phyloP scores from a whole-genome alignment of 2,888 invertebrate species.

The Leptopilina syphax region DNA sequence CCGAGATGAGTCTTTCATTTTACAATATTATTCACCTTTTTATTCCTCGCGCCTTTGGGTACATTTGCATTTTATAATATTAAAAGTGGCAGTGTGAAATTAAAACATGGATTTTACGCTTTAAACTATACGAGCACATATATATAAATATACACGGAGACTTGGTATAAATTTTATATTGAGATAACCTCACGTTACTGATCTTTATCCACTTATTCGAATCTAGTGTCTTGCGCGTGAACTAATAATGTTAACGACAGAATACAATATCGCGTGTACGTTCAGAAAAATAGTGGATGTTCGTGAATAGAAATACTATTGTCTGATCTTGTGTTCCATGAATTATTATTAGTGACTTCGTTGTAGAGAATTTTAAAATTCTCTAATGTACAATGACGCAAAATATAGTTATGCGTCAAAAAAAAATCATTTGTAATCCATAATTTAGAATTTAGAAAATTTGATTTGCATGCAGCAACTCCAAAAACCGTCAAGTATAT shows the following conservation, averaged over 20 bases:
- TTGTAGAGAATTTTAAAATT: too few species aligned
- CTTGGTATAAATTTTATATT: constrained; percentile 18
- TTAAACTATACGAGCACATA: background rate
- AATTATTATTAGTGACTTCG: too few species aligned
- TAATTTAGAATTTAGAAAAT: too few species aligned
- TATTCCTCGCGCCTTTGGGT: background rate
- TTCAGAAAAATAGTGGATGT: background rate
- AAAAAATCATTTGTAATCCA: too few species aligned
- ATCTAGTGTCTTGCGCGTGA: constrained; percentile 23
- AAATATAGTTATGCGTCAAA: too few species aligned
- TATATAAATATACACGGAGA: background rate
- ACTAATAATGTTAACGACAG: constrained; percentile 3
- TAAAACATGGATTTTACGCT: too few species aligned
- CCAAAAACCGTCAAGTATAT: too few species aligned
- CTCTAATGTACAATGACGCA: too few species aligned
- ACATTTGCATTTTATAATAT: constrained; percentile 8
- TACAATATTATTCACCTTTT: constrained; percentile 8
- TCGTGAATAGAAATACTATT: background rate
- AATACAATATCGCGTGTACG: background rate
- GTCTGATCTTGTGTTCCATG: too few species aligned
- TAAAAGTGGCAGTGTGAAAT: background rate
- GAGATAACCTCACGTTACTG: constrained; percentile 22
- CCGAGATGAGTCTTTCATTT: constrained; percentile 15
- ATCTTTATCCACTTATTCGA: constrained; percentile 25
- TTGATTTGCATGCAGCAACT: too few species aligned